A percentile compares a stretch with the other conserved stretches of the same genome.
Evolutionary conservation across 2,113 vertebrate genomes (phyloP).

Genomic region (Eurypyga helias): DNA sequence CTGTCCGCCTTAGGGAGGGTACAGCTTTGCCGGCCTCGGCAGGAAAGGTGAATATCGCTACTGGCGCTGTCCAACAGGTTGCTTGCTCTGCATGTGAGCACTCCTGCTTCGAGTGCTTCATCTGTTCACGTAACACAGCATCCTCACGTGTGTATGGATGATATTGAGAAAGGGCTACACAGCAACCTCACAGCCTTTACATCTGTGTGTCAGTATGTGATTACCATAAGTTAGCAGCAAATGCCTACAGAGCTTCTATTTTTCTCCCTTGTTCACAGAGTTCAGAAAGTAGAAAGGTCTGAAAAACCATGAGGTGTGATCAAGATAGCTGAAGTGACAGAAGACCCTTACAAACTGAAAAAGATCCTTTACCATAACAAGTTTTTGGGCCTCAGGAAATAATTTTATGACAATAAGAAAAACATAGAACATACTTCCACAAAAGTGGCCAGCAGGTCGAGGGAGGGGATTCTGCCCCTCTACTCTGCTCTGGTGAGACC

Average conservation of each 20-base stretch:
- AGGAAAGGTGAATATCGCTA: accelerated
- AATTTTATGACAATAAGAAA: neutral
- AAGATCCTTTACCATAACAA: neutral
- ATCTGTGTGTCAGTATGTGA: accelerated
- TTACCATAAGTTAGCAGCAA: neutral
- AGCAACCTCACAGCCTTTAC: neutral
- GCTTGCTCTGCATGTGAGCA: neutral
- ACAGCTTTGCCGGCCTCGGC: neutral
- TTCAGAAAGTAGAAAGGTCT: neutral
- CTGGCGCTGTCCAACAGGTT: neutral
- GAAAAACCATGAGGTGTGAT: accelerated
- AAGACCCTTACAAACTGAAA: neutral
- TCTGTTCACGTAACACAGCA: too few species aligned
- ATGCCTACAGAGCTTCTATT: neutral
- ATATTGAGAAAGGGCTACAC: neutral
- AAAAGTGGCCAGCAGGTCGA: too few species aligned
- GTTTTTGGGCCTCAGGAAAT: neutral
- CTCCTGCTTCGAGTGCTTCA: accelerated
- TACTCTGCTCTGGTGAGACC: too few species aligned
- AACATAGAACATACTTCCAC: too few species aligned
- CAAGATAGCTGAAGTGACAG: neutral
- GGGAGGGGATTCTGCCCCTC: too few species aligned
- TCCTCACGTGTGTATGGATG: accelerated
- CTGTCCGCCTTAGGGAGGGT: too few species aligned
- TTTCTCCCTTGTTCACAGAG: neutral